Conservation (phyloP, 2,113 vertebrate genomes). For the Falcunculus frontatus region DNA sequence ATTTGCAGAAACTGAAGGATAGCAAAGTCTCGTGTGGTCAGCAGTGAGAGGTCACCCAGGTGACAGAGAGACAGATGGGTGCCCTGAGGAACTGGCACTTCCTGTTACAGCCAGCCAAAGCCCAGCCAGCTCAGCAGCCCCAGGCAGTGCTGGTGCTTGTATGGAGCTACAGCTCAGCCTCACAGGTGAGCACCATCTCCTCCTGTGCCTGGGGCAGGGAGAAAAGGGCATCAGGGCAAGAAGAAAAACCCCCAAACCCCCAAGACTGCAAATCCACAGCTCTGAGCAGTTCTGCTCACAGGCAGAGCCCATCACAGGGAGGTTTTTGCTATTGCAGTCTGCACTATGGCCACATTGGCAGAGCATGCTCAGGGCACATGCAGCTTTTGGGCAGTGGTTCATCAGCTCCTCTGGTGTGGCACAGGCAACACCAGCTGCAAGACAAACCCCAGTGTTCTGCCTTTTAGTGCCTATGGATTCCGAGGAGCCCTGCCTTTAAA, state of each 20-base stretch:
- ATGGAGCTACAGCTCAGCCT: background rate
- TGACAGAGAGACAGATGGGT: background rate
- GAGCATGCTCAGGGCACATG: fast-evolving
- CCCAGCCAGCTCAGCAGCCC: background rate
- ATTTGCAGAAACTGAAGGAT: background rate
- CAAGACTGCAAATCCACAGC: fast-evolving
- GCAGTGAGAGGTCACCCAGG: background rate
- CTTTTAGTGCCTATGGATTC: background rate
- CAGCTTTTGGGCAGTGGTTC: background rate
- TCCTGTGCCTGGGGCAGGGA: fast-evolving
- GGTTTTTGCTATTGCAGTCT: background rate
- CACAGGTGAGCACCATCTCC: background rate
- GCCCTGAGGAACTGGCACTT: background rate
- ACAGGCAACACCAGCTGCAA: background rate
- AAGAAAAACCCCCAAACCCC: background rate
- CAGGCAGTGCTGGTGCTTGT: background rate
- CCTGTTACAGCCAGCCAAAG: background rate
- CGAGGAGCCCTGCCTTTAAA: background rate
- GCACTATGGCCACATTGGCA: fast-evolving
- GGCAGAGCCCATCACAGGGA: background rate
- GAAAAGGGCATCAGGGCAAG: background rate
- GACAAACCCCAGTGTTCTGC: background rate
- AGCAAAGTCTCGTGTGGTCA: fast-evolving
- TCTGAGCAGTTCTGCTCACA: background rate
- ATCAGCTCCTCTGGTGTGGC: background rate